phyloP scores from a whole-genome alignment of 1,140 invertebrate genomes.

The Archegozetes longisetosus region DNA sequence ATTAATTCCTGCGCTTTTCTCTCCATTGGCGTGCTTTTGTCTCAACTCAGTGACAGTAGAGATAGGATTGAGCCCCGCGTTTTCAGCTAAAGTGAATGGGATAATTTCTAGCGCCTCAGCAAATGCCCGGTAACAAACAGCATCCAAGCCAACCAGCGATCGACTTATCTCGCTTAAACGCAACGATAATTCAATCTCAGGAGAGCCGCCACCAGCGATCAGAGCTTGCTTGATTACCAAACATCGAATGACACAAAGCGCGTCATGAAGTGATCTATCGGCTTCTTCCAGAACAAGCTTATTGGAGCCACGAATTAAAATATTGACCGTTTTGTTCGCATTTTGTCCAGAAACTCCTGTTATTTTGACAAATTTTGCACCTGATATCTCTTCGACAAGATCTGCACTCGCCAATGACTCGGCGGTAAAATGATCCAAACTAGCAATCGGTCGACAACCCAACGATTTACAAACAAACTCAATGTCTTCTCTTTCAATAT shows the following conservation, averaged over 20 bases:
- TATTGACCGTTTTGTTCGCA: constrained; percentile 57
- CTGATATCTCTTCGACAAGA: constrained; percentile 79
- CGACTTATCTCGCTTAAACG: constrained; percentile 65
- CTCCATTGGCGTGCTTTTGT: constrained; percentile 73
- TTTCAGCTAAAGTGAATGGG: constrained; percentile 95
- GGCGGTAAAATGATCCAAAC: constrained; percentile 85
- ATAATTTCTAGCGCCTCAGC: constrained; percentile 92
- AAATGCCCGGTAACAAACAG: constrained; percentile 81
- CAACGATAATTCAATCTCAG: constrained; percentile 83
- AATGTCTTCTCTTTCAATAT: constrained; percentile 94
- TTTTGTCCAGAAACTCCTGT: constrained; percentile 16
- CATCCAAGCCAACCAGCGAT: constrained; percentile 71
- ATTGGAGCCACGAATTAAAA: constrained; percentile 91
- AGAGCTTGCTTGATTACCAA: constrained; percentile 79
- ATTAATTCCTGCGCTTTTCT: constrained; percentile 79
- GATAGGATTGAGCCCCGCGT: constrained; percentile 96
- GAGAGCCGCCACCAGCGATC: constrained; percentile 89
- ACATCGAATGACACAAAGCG: constrained; percentile 92
- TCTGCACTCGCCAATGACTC: constrained; percentile 85
- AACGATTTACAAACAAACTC: constrained; percentile 90
- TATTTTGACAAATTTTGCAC: constrained; percentile 83
- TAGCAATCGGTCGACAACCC: constrained; percentile 90
- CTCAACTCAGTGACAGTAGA: constrained; percentile 90
- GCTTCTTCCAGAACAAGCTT: constrained; percentile 90
- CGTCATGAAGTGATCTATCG: constrained; percentile 86